Evolutionary conservation across 1,140 invertebrate genomes (phyloP), one percentile per base, ranked within the genome.

Genomic region (Triops longicaudatus): DNA sequence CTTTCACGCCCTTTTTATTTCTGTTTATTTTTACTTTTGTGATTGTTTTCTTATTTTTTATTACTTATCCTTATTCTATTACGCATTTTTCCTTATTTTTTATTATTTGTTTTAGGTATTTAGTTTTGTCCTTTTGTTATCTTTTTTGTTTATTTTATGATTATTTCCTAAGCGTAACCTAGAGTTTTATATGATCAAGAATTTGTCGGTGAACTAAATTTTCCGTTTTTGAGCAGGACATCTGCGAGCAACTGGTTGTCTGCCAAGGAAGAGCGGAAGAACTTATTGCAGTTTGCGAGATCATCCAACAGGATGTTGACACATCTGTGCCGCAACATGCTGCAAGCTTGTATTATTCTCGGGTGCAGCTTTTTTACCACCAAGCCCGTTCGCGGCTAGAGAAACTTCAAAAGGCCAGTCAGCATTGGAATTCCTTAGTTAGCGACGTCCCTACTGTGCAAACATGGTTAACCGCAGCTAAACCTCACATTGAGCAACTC

Each of bases 41-140:
- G 11, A 6, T 73, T 2, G 4, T 26, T 73, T 73, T 73, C 14
- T 73, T 73, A 5, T 73, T 73, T 28, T 73, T 73, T 73, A 4
- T 28, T 73, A 3, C 2, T 26, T 72, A 27, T 72, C 5, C 7
- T 73, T 73, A 4, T 22, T 73, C 37, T 73, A 73, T 22, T 73
- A 2, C 37, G 4, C 4, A 6, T 73, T 73, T 73, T 28, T 73
- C 1, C 37, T 2, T 73, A 31, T 73, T 73, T 73, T 26, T 73
- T 73, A 27, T 73, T 4, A 4, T 6, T 17, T 28, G 11, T 73
- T n/a, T 73, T 72, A 26, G 2, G 22, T 72, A 72, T 26, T 72
- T 72, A n/a, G n/a, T n/a, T n/a, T n/a, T n/a, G n/a, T n/a, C n/a
- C n/a, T 72, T 26, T 72, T 72, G 6, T 72, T 72, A 72, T 72